Evolutionary conservation across 2,797 vertebrate species (phyloP), one percentile per base, ranked within the genome.

Genomic region (Pampus argenteus): DNA sequence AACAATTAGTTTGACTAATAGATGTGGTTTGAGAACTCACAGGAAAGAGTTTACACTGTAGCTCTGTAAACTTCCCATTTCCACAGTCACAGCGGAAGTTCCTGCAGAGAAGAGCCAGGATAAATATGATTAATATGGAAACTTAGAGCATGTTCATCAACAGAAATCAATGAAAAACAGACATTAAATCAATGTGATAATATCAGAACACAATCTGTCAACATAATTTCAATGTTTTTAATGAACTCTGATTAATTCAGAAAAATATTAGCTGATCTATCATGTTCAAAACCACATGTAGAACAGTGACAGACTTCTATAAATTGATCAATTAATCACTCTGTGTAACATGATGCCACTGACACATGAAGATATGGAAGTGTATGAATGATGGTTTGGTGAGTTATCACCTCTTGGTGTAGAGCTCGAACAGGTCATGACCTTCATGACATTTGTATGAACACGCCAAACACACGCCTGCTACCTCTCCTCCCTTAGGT

Each of bases 391-490:
- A 17, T 58, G 6, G 3, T 38, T 38, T 38, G 36, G 36, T 38
- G 29, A 20, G 14, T 4, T 3, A 6, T 85, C 86, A 98, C 98
- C 97, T 97, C 90, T 99, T 99, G 62, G 98, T 99, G 89, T 99
- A 99, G 1, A 99, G 94, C 81, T 99, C 98, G 62, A 96, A 98
- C 18, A 99, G 94, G 50, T 97, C 95, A 45, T 99, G 98, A 3
- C 96, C 95, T 78, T 98, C 97, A 6, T 99, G 98, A 78, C 97
- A 99, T 82, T 97, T 98, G 67, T 99, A 99, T 47, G 97, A 97
- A 90, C 98, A 99, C 29, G 97, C 98, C 68, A 99, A 88, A 84
- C 97, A 99, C 72, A 99, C 93, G 1, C 97, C 97, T 1, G 97
- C 97, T 1, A 96, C 94, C 56, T 97, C 96, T 7, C 91, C 94